A percentile compares a stretch with the other conserved stretches of the same genome.
Evolutionary conservation across 2,113 vertebrate species (phyloP).

Genomic region (Notiomystis cincta): DNA sequence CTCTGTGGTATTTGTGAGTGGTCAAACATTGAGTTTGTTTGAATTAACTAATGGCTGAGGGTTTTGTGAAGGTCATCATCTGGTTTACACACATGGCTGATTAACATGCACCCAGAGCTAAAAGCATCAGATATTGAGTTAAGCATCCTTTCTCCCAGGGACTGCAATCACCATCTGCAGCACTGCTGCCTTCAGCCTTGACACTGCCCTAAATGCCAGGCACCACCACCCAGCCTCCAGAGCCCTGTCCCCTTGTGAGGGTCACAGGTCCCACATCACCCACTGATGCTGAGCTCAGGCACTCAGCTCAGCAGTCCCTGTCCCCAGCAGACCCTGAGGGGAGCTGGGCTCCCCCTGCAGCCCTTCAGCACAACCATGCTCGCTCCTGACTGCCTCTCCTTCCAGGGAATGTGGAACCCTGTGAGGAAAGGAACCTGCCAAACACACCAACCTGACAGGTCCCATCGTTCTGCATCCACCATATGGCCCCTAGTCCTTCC

Average conservation of each 20-base stretch:
- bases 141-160: not conserved
- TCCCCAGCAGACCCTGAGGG: accelerated
- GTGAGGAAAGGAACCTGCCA: not conserved
- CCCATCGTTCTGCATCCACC: not conserved
- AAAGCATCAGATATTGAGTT: not conserved
- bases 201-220: not conserved
- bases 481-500: not conserved
- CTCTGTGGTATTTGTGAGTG: not conserved
- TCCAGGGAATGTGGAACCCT: not conserved
- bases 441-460: not conserved
- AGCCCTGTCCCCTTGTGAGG: not conserved
- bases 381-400: accelerated
- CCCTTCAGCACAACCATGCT: not conserved
- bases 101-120: not conserved
- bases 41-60: conserved; percentile 40
- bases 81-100: conserved; percentile 18
- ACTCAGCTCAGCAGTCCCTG: not conserved
- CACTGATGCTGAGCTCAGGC: not conserved
- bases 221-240: not conserved
- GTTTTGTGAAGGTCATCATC: conserved; percentile 6
- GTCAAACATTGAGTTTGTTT: not conserved
- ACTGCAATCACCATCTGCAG: not conserved
- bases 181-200: not conserved
- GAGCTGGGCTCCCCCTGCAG: not conserved
- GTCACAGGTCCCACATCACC: accelerated